Base-by-base conservation (phyloP, 1,140 invertebrate species). In the Galendromus occidentalis region DNA sequence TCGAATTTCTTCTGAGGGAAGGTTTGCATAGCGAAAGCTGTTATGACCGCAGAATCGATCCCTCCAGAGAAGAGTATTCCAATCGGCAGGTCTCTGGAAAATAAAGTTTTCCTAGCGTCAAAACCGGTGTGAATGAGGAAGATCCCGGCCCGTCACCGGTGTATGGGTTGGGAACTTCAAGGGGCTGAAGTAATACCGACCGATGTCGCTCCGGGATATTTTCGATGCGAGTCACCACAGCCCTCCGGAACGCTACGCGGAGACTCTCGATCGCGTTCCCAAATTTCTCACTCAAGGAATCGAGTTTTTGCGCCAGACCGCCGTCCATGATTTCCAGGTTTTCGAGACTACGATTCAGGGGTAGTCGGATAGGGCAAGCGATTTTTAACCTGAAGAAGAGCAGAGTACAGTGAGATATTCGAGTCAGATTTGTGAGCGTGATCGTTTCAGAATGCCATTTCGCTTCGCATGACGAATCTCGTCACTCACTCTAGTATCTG, bases 21-120 rank as follows among this genome's bases (percentile, higher is more conserved):
- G 78, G 81, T 84, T 67, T 83, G 82, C 75, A 92, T 79, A 20
- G 85, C 82, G 29, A 96, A 73, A 39, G 83, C 78, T 39, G 92
- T 85, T 68, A 98, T 76, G 70, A 96, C 81, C 29, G 88, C 84
- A 47, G 92, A 97, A 78, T 98, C 94, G 14, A 98, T 78, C 28
- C 94, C 94, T 65, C 93, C 93, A 70, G 92, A 97, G 80, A 96
- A 98, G 69, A 95, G 77, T 67, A 97, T 76, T 39, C 85, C 90
- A 42, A 90, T 76, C 75, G 85, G 85, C 66, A 73, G 78, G 79
- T 5, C 47, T 44, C 9, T 44, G n/a, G n/a, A n/a, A n/a, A n/a
- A n/a, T n/a, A n/a, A n/a, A n/a, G n/a, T n/a, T n/a, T n/a, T n/a
- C n/a, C n/a, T n/a, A n/a, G n/a, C n/a, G n/a, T n/a, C n/a, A n/a